phyloP scores from a whole-genome alignment of 2,888 invertebrate genomes.

The Venusia cambrica region DNA sequence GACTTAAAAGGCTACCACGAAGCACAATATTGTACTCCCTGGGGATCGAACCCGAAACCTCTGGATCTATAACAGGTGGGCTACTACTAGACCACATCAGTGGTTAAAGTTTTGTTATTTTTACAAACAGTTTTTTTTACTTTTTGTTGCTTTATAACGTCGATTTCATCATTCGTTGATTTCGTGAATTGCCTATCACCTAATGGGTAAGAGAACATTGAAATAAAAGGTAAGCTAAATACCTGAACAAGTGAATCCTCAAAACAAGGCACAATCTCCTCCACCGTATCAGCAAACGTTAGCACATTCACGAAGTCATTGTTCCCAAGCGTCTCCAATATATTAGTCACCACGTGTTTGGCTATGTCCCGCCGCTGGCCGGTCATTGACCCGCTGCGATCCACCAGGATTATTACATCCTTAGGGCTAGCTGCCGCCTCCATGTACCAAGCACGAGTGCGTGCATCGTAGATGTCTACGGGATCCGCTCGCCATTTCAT shows the following conservation, averaged over 20 bases:
- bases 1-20: too few species aligned
- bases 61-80: too few species aligned
- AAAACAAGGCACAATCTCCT: conserved; percentile 93
- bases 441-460: conserved; percentile 97
- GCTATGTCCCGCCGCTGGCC: conserved; percentile 94
- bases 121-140: too few species aligned
- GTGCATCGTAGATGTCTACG: conserved; percentile 96
- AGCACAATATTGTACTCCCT: too few species aligned
- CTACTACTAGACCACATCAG: too few species aligned
- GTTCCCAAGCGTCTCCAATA: conserved; percentile 97
- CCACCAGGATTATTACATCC: conserved; percentile 92
- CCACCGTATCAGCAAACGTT: conserved; percentile 91
- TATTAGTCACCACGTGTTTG: conserved; percentile 90
- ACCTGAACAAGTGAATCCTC: conserved; percentile 94
- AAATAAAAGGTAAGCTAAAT: conserved; percentile 21
- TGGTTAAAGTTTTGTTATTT: too few species aligned
- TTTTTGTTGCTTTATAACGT: too few species aligned
- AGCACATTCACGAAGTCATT: conserved; percentile 99
- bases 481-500: conserved; percentile 90
- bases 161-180: too few species aligned
- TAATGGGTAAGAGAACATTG: too few species aligned
- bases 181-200: too few species aligned
- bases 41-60: too few species aligned
- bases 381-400: conserved; percentile 95
- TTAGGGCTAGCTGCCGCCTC: conserved; percentile 99